Evolutionary conservation across 1,140 invertebrate genomes (phyloP), one percentile per base, ranked within the genome.

Genomic region (Heliconius himera): DNA sequence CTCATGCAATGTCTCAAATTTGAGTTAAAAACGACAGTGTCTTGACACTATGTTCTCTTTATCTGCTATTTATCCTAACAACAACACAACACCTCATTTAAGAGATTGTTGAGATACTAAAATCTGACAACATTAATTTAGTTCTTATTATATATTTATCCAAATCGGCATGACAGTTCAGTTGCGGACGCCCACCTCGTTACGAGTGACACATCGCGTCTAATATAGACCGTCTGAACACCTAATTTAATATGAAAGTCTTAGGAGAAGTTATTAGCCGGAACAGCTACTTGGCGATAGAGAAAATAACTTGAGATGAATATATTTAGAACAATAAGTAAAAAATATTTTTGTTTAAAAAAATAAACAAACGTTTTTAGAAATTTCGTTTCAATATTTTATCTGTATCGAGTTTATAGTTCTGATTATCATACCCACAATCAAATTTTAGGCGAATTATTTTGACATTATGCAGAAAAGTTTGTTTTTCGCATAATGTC

Each of bases 151-250:
- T 66, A 66, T 76, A 75, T 75, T 22, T 66, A 66, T 76, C 60
- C 20, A 60, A 76, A 70, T 76, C 54, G 41, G 51, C 11, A 70
- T 49, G 74, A 70, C 74, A 70, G 38, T 70, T 22, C 38, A 8
- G 60, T 66, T 66, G 29, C 54, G 38, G 76, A 84, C 82, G 82
- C 84, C 84, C 79, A 85, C 82, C 84, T 85, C 72, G 82, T 85
- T 85, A 84, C 70, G 54, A 70, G 75, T 83, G 81, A 83, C 79
- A 74, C 74, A 81, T 81, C 74, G 78, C 66, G 75, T 60, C 54
- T 76, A 80, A 82, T 77, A 78, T 76, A 82, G 74, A 79, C 38
- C 70, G 74, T 70, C 81, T 81, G 76, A 81, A 81, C 77, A 76
- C 73, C 66, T 75, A 78, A 77, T 81, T 78, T 77, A 81, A 81